These are phyloP conservation scores for Parnassius orleans DNA, from an alignment of 2,888 invertebrate species.

Conservation along the genomic window DNA sequence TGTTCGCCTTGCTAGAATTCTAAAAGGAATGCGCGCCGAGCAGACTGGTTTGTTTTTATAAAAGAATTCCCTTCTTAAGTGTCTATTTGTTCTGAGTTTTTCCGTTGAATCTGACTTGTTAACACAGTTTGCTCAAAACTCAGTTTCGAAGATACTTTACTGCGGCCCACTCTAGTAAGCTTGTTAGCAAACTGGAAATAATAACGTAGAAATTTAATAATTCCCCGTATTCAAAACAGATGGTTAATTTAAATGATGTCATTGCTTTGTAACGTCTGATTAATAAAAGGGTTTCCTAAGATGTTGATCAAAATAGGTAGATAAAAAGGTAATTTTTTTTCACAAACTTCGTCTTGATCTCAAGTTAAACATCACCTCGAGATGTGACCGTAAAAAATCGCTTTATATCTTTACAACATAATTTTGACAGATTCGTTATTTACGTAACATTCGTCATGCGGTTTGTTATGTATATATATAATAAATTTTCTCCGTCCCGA, in stretches of 20 bases:
- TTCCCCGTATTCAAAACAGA: not conserved
- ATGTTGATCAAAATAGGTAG: constrained; percentile 22
- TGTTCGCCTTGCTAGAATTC: constrained; percentile 30
- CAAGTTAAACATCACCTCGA: constrained; percentile 19
- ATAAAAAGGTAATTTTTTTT: constrained; percentile 19
- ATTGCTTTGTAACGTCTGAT: not conserved
- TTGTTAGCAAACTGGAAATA: constrained; percentile 32
- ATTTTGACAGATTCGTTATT: too few relatives aligned
- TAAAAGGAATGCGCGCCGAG: constrained; percentile 28
- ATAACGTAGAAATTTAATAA: not conserved
- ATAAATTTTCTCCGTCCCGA: too few relatives aligned
- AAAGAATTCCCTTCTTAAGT: constrained; percentile 30
- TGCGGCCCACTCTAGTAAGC: constrained; percentile 35
- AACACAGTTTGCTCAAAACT: constrained; percentile 39
- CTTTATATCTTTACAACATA: not conserved
- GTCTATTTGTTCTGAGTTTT: constrained; percentile 33
- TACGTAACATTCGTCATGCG: too few relatives aligned
- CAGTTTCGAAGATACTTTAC: constrained; percentile 33
- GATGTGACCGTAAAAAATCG: constrained; percentile 14
- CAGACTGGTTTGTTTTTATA: constrained; percentile 25
- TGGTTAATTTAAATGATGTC: not conserved
- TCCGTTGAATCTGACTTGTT: constrained; percentile 34
- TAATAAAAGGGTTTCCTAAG: constrained; percentile 11
- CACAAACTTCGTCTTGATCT: constrained; percentile 17
- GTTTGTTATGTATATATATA: too few relatives aligned